Conservation (phyloP, 2,888 invertebrate genomes). For the Cremastobaeus sp. region DNA sequence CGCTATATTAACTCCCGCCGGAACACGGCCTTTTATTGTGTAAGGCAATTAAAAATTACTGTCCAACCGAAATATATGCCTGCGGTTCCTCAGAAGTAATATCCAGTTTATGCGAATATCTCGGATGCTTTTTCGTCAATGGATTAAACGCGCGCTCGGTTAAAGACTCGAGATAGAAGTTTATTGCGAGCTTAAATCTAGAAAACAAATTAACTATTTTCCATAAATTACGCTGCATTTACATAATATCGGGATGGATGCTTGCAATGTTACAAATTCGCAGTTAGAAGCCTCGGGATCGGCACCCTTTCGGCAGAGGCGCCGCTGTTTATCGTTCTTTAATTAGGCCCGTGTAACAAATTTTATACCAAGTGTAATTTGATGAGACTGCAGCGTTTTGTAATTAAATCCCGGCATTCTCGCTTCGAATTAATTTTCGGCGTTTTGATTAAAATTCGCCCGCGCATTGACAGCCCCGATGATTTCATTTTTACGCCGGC, state of each 20-base stretch:
- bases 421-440: no score
- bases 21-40: constrained; percentile 45
- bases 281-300: no score
- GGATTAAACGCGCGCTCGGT: constrained; percentile 20
- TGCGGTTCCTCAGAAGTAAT: constrained; percentile 54
- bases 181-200: constrained; percentile 27
- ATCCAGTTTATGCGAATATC: constrained; percentile 49
- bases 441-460: no score
- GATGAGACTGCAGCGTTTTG: no score
- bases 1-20: constrained; percentile 26
- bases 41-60: constrained; percentile 55
- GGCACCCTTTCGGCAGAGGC: no score
- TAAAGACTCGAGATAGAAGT: constrained; percentile 17
- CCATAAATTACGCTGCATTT: constrained; percentile 30
- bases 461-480: no score
- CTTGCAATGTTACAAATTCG: no score
- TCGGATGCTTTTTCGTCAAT: constrained; percentile 26
- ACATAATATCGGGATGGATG: constrained; percentile 11
- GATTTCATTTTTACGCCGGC: no score
- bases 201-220: constrained; percentile 38
- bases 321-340: no score
- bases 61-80: constrained; percentile 40
- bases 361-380: no score
- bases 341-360: no score
- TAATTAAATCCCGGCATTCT: no score